Evolutionary conservation across 2,113 vertebrate species (phyloP), one percentile per base, ranked within the genome.

Genomic region (Climacteris rufus): DNA sequence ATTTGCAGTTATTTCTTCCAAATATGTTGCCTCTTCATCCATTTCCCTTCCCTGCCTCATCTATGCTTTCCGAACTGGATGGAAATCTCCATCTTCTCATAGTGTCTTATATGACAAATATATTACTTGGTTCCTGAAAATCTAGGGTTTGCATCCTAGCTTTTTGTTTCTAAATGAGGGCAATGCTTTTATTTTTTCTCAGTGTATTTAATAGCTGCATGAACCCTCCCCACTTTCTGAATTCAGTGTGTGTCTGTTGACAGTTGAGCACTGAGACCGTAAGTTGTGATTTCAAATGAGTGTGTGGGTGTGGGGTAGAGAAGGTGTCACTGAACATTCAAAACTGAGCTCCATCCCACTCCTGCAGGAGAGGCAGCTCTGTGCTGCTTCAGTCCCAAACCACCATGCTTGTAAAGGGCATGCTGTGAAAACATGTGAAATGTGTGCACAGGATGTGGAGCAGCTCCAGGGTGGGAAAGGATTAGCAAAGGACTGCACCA

Each of bases 291-390:
- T 68, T 89, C 71, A 93, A 57, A 91, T 94, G 65, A 75, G 83
- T 77, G 13, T 85, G 87, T 83, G 89, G 87, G 77, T 42, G 86
- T 16, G 5, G 70, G 65, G 33, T 83, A 90, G 74, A 89, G 21
- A 76, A 27, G 57, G 19, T 93, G 91, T 85, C 84, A 69, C 44
- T 77, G 82, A 94, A 65, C 75, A 66, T 77, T 83, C 44, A n/a
- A 25, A 94, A 59, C 57, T 80, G 66, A 86, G 45, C 84, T 96
- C 42, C 87, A 74, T 83, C 93, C 91, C 87, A 94, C 88, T 92
- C 76, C 56, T 77, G 61, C 71, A 61, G 42, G 42, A 87, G 49
- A 82, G 90, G 85, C 27, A 12, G 75, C 45, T 89, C 53, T 33
- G 30, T 56, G 76, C 76, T 90, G 35, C 89, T 64, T 81, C 78